These are phyloP conservation scores for Meloidogyne exigua DNA, from an alignment of 1,140 invertebrate genomes.

Conservation along the genomic window DNA sequence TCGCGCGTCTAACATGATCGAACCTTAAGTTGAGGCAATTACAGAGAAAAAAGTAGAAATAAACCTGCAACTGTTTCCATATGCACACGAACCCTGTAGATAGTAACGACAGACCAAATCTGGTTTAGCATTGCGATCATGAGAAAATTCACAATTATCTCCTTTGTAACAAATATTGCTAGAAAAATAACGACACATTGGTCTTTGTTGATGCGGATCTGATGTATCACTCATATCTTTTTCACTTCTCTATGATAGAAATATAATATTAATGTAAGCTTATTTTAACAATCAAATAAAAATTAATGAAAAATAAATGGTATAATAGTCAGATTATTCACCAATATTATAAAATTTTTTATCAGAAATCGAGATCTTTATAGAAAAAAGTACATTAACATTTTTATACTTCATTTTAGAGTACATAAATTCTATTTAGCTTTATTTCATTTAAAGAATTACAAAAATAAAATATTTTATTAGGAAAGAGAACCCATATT, in stretches of 20 bases:
- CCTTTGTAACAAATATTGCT: slow-evolving; percentile 38
- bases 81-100: slow-evolving; percentile 34
- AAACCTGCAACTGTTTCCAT: slow-evolving; percentile 35
- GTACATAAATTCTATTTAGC: too few species aligned
- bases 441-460: too few species aligned
- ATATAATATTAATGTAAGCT: neutral
- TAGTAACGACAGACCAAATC: slow-evolving; percentile 41
- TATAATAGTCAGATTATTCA: too few species aligned
- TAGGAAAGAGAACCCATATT: too few species aligned
- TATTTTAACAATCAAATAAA: too few species aligned
- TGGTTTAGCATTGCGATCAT: slow-evolving; percentile 36
- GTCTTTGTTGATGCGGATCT: neutral
- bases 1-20: slow-evolving; percentile 20
- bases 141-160: slow-evolving; percentile 39
- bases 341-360: too few species aligned
- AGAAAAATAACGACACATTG: slow-evolving; percentile 40
- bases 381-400: too few species aligned
- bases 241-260: neutral
- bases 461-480: too few species aligned
- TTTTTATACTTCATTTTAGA: too few species aligned
- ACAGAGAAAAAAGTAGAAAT: neutral
- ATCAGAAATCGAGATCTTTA: too few species aligned
- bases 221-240: neutral
- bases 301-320: too few species aligned
- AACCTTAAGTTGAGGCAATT: slow-evolving; percentile 17